Evolutionary conservation across 2,113 vertebrate genomes (phyloP), one percentile per base, ranked within the genome.

Genomic region (Ameiurus melas): DNA sequence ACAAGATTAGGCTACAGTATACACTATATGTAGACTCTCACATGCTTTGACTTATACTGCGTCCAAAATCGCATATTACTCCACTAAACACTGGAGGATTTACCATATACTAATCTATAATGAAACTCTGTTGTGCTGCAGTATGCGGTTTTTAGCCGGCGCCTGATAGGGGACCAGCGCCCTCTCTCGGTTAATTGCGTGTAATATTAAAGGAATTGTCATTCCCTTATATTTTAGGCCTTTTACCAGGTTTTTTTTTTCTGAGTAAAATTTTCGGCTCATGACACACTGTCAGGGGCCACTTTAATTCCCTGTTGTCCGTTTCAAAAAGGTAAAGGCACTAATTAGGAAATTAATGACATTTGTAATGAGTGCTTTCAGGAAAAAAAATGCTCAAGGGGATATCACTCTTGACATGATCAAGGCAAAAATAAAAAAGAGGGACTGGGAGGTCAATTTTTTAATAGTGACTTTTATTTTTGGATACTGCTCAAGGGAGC

Each of bases 151-250:
- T 86, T 70, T 83, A 83, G 43, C 90, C 83, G 73, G 91, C 77
- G 83, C 87, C 87, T 89, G 92, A 89, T 91, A 94, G 93, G 92
- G 92, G 93, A 93, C 79, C 93, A 93, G 92, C 95, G 95, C 95
- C 95, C 95, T 95, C 95, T 95, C 90, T 96, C 88, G 95, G 87
- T 91, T 64, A 68, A 57, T 87, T 51, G 3, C 7, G 22, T 66
- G 62, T 17, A 78, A 55, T 68, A 70, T 78, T 51, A 51, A n/a
- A 86, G 17, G 3, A 22, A 57, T 39, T 83, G 57, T n/a, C 79
- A 20, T 81, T 53, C 9, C 20, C 53, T 57, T 22, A 33, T 22
- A 84, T 80, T 16, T n/a, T 7, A 53, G 10, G 30, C 9, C 22
- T 75, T 77, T 64, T 60, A 1, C 27, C 75, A 43, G 36, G n/a